phyloP scores from a whole-genome alignment of 2,797 vertebrate species.

The Phyllotis vaccarum region DNA sequence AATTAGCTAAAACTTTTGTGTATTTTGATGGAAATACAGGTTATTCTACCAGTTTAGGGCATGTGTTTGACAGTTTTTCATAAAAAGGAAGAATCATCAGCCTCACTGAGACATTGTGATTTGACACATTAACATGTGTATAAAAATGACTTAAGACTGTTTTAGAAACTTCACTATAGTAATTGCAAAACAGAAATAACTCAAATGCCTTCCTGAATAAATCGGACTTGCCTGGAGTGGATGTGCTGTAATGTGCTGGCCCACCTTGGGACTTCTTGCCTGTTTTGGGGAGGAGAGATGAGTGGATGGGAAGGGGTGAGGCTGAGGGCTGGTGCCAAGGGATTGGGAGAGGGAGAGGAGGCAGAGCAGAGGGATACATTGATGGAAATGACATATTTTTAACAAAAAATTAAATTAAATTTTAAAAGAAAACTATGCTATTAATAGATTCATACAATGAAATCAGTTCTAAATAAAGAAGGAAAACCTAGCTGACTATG shows the following conservation, averaged over 20 bases:
- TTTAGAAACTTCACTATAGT: neutral
- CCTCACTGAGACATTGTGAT: neutral
- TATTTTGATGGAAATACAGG: neutral
- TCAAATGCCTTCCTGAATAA: neutral
- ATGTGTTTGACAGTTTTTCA: neutral
- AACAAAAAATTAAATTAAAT: no score
- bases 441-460: neutral
- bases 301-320: no score
- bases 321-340: no score
- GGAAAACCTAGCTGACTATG: neutral
- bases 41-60: neutral
- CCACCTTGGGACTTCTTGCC: no score
- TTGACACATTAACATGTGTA: neutral
- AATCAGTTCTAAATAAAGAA: neutral
- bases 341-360: no score
- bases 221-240: no score
- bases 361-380: no score
- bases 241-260: no score
- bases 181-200: neutral
- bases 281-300: no score
- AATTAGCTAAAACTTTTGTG: neutral
- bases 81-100: slow-evolving; percentile 16
- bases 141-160: neutral
- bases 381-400: no score
- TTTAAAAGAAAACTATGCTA: neutral